A percentile compares a stretch with the other conserved stretches of the same genome.
Evolutionary conservation across 2,113 vertebrate genomes (phyloP).

Genomic region (Sylvilagus bachmani): DNA sequence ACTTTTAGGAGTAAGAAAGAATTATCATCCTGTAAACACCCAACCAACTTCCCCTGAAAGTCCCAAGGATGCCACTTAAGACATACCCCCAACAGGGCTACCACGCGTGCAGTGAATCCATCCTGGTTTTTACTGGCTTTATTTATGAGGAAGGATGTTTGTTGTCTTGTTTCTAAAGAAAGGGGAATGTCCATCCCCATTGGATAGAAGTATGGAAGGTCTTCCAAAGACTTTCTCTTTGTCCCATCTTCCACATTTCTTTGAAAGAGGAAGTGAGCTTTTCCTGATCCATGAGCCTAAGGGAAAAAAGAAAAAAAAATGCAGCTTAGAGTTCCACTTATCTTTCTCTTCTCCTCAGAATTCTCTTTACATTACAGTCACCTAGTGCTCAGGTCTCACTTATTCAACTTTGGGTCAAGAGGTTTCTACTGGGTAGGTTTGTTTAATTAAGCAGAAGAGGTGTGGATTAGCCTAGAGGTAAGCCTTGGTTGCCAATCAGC

Average conservation of each 20-base stretch:
- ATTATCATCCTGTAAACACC: neutral
- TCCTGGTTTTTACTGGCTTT: neutral
- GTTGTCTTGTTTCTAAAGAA: neutral
- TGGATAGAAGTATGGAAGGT: neutral
- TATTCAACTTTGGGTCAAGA: neutral
- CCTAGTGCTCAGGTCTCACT: neutral
- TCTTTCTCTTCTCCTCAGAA: neutral
- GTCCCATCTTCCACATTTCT: neutral
- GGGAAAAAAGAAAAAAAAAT: neutral
- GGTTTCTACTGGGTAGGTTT: neutral
- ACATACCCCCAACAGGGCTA: neutral
- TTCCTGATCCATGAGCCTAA: neutral
- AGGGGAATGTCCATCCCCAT: neutral
- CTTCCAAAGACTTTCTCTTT: neutral
- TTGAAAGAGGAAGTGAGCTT: neutral
- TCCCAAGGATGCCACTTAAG: neutral
- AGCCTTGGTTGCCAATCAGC: neutral
- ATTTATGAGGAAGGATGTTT: neutral
- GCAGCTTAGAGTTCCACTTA: neutral
- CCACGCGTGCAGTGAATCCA: neutral
- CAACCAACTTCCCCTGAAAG: neutral
- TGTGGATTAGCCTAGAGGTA: neutral
- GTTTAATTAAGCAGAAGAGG: neutral
- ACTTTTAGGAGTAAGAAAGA: neutral
- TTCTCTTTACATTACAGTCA: neutral